A percentile compares a stretch with the other conserved stretches of the same genome.
Conservation (phyloP, 1,140 invertebrate genomes). For the Drosophila bocqueti region DNA sequence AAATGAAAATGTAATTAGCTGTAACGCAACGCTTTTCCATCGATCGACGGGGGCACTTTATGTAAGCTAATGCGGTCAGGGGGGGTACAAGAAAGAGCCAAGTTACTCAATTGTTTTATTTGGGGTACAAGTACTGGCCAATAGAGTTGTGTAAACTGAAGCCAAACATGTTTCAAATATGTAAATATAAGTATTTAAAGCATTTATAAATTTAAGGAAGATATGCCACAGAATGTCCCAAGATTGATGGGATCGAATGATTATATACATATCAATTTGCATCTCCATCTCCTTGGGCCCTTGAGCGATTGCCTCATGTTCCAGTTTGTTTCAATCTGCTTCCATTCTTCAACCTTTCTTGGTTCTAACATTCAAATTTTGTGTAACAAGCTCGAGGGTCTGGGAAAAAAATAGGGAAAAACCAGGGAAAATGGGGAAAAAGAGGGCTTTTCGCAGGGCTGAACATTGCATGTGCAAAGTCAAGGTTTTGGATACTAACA, state of each 20-base stretch:
- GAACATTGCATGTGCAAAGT: constrained; percentile 76
- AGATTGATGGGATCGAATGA: constrained; percentile 13
- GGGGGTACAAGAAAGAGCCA: not conserved
- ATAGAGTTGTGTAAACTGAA: not conserved
- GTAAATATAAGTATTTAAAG: not conserved
- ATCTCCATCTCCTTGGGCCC: constrained; percentile 6
- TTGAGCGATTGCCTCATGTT: constrained; percentile 20
- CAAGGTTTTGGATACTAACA: constrained; percentile 60
- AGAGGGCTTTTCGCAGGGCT: not conserved
- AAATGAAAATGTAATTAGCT: constrained; percentile 36
- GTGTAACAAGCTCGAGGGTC: constrained; percentile 11
- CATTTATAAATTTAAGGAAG: not conserved
- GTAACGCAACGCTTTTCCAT: constrained; percentile 38
- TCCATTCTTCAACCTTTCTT: constrained; percentile 3
- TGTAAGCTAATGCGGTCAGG: constrained; percentile 19
- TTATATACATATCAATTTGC: constrained; percentile 10
- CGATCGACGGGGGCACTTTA: constrained; percentile 30
- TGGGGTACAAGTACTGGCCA: not conserved
- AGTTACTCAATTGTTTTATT: not conserved
- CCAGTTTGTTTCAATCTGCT: constrained; percentile 15
- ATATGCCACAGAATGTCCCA: constrained; percentile 3
- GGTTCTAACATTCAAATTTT: constrained; percentile 35
- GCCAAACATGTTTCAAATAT: not conserved
- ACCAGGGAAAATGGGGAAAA: not conserved
- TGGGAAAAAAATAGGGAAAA: constrained; percentile 1